These are phyloP conservation scores for Girardinus metallicus DNA, from an alignment of 2,797 vertebrate genomes.

Conservation along the genomic window DNA sequence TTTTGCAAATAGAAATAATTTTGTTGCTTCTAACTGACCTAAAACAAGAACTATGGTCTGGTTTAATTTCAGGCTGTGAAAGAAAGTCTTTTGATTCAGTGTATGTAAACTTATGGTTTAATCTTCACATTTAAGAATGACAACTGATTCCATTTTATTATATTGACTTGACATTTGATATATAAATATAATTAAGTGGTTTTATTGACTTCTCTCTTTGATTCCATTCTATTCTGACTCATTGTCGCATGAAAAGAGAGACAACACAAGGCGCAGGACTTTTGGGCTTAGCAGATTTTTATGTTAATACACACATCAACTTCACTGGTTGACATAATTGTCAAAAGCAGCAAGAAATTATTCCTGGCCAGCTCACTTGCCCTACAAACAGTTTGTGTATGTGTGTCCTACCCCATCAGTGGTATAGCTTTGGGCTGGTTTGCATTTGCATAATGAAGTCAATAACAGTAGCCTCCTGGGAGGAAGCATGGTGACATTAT, in stretches of 20 bases:
- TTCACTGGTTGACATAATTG: conserved; percentile 68
- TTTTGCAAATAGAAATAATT: too few species aligned
- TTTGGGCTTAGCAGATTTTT: conserved; percentile 42
- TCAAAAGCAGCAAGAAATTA: conserved; percentile 63
- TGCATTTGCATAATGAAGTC: conserved; percentile 78
- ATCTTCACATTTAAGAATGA: too few species aligned
- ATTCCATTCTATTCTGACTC: neutral
- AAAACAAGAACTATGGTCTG: too few species aligned
- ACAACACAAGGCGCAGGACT: conserved; percentile 35
- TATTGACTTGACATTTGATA: neutral
- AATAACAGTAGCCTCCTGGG: conserved; percentile 72
- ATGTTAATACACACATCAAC: conserved; percentile 65
- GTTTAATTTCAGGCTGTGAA: too few species aligned
- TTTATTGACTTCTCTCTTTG: neutral
- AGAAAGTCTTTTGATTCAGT: too few species aligned
- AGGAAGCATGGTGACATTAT: conserved; percentile 71
- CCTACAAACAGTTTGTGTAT: conserved; percentile 31
- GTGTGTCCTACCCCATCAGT: conserved; percentile 61
- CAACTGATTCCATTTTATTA: too few species aligned
- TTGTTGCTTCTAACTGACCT: too few species aligned
- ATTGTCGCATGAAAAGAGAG: conserved; percentile 17
- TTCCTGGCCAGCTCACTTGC: conserved; percentile 42
- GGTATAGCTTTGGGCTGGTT: conserved; percentile 70
- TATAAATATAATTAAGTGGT: neutral
- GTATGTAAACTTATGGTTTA: too few species aligned